Base-by-base conservation (phyloP, 2,113 vertebrate species). In the Xiphophorus maculatus region DNA sequence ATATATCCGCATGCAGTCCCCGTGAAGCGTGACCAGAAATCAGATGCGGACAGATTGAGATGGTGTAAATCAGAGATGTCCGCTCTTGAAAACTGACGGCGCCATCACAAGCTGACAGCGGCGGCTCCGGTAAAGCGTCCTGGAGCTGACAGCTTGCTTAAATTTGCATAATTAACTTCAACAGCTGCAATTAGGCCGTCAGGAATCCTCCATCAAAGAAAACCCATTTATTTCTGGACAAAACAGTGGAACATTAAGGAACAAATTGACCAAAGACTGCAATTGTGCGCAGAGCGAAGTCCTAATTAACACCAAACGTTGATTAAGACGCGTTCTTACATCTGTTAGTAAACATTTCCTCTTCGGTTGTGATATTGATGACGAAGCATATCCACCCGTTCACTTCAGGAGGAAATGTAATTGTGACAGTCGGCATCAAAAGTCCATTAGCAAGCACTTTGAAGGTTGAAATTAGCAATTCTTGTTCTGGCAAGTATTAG, bases 141-240 rank as follows among this genome's bases (percentile, higher is more conserved):
- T 30, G 81, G 84, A 84, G 85, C 78, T 87, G 88, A 92, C 89
- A 88, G 85, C 81, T 9, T 29, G 86, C 80, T 81, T 74, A 67
- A 58, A 90, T 90, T 90, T 82, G 79, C 85, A 90, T 90, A 90
- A 90, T 87, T 84, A 86, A 74, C 70, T 76, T 74, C 79, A 81
- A 82, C 80, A 81, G 82, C 69, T 48, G 76, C 86, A 90, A 92
- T 92, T 92, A 92, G 74, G 71, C 71, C 63, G 76, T 86, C 88
- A 81, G 77, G 73, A 87, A 71, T 86, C 84, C 60, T 72, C 62
- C 80, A 86, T 75, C 65, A 79, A 71, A 87, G 79, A 25, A 62
- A 84, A 86, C 85, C 83, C 74, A 71, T 74, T 79, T 84, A 69
- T 75, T 67, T 71, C 71, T 74, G 75, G 73, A 63, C 48, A 5